phyloP scores from a whole-genome alignment of 2,797 vertebrate species.

The Meriones psammophilus region DNA sequence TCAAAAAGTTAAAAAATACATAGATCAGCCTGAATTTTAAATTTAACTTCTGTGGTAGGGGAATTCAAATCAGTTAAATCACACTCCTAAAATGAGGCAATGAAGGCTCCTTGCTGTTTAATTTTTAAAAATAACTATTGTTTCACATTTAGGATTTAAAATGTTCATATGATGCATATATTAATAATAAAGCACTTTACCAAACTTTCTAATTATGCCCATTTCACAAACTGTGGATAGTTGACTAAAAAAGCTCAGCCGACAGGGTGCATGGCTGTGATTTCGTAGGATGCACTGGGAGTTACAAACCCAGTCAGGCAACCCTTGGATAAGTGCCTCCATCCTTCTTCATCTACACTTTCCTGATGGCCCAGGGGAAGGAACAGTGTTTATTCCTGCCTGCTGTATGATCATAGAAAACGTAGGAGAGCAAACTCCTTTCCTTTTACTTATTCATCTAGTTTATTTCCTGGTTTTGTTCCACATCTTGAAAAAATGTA shows the following conservation, averaged over 20 bases:
- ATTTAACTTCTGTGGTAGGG: conserved; percentile 9
- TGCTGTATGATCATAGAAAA: neutral
- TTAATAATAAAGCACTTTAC: conserved; percentile 1
- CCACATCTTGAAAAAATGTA: neutral
- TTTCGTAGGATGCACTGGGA: neutral
- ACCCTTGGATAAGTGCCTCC: neutral
- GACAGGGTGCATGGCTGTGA: neutral
- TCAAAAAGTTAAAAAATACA: no score
- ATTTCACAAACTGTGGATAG: neutral
- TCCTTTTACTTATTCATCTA: neutral
- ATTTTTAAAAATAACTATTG: neutral
- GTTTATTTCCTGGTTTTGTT: neutral
- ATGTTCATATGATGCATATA: neutral
- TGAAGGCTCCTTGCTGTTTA: neutral
- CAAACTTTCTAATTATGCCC: neutral
- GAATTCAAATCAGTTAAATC: conserved; percentile 41
- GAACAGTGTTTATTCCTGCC: neutral
- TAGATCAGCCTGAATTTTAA: neutral
- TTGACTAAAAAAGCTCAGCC: neutral
- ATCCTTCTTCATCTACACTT: conserved; percentile 41
- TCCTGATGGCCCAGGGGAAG: neutral
- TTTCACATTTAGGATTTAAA: conserved; percentile 47
- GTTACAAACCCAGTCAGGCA: neutral
- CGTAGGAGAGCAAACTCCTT: conserved; percentile 16
- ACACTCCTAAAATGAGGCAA: neutral